Conservation (phyloP, 1,140 invertebrate genomes). For the Ips typographus region DNA sequence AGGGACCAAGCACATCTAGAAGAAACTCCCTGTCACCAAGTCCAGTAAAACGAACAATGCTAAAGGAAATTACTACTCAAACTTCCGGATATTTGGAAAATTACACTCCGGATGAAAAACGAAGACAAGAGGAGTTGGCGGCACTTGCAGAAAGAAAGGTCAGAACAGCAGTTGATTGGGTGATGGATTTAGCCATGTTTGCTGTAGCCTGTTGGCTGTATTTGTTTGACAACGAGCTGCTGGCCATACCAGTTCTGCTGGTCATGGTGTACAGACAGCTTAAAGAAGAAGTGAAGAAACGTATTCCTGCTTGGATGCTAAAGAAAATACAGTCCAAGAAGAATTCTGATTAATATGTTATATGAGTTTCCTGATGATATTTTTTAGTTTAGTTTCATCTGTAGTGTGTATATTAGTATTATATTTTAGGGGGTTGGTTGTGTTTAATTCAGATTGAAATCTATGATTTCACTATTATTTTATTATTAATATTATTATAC, state of each 20-base stretch:
- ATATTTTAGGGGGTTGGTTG: not conserved
- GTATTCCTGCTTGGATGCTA: slow-evolving; percentile 51
- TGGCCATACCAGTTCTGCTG: slow-evolving; percentile 73
- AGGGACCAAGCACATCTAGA: slow-evolving; percentile 11
- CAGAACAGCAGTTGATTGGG: slow-evolving; percentile 64
- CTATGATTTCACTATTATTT: slow-evolving; percentile 7
- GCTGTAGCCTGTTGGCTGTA: slow-evolving; percentile 75
- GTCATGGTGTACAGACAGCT: slow-evolving; percentile 75
- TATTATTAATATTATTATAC: not conserved
- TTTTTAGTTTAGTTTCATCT: no score
- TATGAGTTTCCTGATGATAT: no score
- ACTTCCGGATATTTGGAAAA: slow-evolving; percentile 44
- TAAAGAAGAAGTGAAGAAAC: slow-evolving; percentile 59
- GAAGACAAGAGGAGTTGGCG: slow-evolving; percentile 37
- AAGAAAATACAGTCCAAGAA: slow-evolving; percentile 7
- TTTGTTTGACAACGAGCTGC: slow-evolving; percentile 72
- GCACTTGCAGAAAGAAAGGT: slow-evolving; percentile 63
- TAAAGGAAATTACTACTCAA: slow-evolving; percentile 50
- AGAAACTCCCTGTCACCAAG: slow-evolving; percentile 31
- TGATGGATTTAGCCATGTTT: slow-evolving; percentile 69
- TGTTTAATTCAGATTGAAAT: slow-evolving; percentile 5
- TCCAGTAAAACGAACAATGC: slow-evolving; percentile 34
- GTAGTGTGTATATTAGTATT: not conserved
- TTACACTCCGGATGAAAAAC: not conserved
- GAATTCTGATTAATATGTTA: no score